Percentiles rank a stretch among this genome's conserved stretches.
Conservation (phyloP, 2,113 vertebrate species). For the Crotalus tigris region DNA sequence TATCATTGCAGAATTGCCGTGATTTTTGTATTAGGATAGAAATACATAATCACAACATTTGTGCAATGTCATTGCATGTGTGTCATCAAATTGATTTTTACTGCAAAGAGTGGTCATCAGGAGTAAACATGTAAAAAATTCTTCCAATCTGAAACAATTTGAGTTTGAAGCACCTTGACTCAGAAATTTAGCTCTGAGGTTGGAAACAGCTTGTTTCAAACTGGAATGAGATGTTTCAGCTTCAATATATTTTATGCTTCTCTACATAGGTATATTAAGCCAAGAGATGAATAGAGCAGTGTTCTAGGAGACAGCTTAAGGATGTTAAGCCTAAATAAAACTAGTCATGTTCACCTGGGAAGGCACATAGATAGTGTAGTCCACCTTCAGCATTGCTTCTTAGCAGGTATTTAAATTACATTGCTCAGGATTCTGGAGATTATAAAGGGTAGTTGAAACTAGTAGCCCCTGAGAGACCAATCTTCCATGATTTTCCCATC, state of each 20-base stretch:
- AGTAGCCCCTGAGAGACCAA: not conserved
- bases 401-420: not conserved
- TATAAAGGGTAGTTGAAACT: not conserved
- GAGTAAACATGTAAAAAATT: not conserved
- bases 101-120: not conserved
- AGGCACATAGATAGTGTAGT: not conserved
- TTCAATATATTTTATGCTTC: not conserved
- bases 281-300: not conserved
- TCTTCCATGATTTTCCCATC: not conserved
- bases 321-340: not conserved
- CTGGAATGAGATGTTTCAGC: not conserved
- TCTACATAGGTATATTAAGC: not conserved
- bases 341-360: not conserved
- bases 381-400: not conserved
- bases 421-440: not conserved
- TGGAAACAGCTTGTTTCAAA: not conserved
- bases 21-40: not conserved
- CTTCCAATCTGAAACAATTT: not conserved
- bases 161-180: not conserved
- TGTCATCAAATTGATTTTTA: not conserved
- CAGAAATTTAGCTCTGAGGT: not conserved
- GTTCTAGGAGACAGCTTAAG: not conserved
- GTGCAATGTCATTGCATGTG: not conserved
- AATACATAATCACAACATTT: not conserved
- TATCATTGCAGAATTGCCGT: not conserved